Conservation (phyloP, 2,113 vertebrate genomes). For the Lophius piscatorius region DNA sequence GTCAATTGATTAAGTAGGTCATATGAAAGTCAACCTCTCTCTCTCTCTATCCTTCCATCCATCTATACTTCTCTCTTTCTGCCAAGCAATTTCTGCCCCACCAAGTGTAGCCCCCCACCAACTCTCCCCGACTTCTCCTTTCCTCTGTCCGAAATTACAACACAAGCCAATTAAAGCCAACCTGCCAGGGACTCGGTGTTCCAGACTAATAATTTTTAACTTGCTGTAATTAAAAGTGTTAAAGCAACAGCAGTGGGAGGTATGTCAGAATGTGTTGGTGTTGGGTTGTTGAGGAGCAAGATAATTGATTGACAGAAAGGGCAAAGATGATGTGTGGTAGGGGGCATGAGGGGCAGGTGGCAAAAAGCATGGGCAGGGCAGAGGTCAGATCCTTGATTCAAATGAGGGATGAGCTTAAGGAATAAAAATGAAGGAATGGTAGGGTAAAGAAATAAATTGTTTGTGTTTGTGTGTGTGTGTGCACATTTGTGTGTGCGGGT, state of each 20-base stretch:
- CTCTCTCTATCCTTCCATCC: slow-evolving; percentile 19
- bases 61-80: slow-evolving; percentile 6
- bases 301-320: slow-evolving; percentile 54
- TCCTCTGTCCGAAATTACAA: slow-evolving; percentile 68
- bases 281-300: slow-evolving; percentile 14
- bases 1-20: slow-evolving; percentile 78
- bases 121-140: background rate
- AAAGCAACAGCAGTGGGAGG: slow-evolving; percentile 40
- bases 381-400: slow-evolving; percentile 53
- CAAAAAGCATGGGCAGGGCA: slow-evolving; percentile 31
- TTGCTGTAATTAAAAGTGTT: slow-evolving; percentile 78
- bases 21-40: slow-evolving; percentile 73
- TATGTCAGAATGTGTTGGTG: slow-evolving; percentile 29
- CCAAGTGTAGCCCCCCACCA: slow-evolving; percentile 28
- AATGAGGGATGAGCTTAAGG: slow-evolving; percentile 24
- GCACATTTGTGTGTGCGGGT: background rate
- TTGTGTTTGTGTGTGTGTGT: slow-evolving; percentile 12
- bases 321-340: slow-evolving; percentile 1
- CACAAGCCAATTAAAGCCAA: slow-evolving; percentile 73
- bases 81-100: too few relatives aligned
- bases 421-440: background rate
- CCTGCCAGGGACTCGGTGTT: slow-evolving; percentile 66
- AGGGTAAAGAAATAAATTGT: slow-evolving; percentile 1
- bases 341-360: background rate
- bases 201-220: slow-evolving; percentile 75